Evolutionary conservation across 2,888 invertebrate genomes (phyloP), one percentile per base, ranked within the genome.

Genomic region (Amphipoea lucens): DNA sequence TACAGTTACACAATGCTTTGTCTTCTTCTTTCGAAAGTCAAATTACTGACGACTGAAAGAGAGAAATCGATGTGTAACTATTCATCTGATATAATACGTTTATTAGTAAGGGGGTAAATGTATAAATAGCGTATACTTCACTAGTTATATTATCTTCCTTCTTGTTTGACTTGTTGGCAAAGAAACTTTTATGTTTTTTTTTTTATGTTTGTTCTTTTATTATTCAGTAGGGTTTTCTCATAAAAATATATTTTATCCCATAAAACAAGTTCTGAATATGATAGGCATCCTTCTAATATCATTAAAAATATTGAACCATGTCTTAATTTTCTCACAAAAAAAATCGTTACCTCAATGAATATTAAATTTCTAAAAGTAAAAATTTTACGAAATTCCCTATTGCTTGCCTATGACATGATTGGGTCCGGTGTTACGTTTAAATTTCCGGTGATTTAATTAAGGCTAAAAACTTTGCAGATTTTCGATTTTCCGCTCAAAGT

Each of bases 381-480:
- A 40, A 42, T 48, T 63, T 72, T 70, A 60, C 6, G 36, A 67
- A 75, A 69, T 70, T 36, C 51, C 20, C 68, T 40, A 23, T n/a
- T 51, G 54, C 68, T 40, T 76, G 42, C 40, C 66, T 63, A 45
- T 60, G 73, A 75, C n/a, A 65, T 74, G 66, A 73, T 84, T 71
- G 76, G 66, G 82, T 57, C 51, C 77, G 71, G 63, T 66, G 57
- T 69, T 79, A 81, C 73, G 83, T 78, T 85, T 83, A 88, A 87
- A 89, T 89, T 89, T 84, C 82, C 84, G 74, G 77, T 79, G 78
- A 81, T 83, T 84, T 48, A 67, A 82, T 74, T 79, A 83, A 80
- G 65, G 63, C 68, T 62, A 75, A 80, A 87, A 80, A 75, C 68
- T 87, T 76, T 42, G 60, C 12, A 42, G 12, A 14, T 65, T 79